Conservation (phyloP, 2,113 vertebrate species). For the Microcebus jonahi region DNA sequence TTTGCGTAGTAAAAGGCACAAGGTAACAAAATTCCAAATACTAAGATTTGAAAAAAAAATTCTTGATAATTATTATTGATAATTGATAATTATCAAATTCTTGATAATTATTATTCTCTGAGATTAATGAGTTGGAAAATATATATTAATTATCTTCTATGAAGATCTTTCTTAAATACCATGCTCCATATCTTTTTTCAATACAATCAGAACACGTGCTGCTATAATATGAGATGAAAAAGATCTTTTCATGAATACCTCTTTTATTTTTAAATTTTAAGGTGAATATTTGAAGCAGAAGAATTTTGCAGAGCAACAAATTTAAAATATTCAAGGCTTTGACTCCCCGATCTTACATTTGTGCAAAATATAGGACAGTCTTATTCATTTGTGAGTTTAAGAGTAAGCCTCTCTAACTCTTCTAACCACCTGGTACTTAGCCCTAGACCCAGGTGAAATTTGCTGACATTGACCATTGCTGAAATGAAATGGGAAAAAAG, state of each 20-base stretch:
- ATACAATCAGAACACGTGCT: not conserved
- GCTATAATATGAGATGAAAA: not conserved
- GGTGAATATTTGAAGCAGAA: not conserved
- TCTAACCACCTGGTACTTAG: not conserved
- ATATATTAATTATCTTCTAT: not conserved
- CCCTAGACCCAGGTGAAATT: not conserved
- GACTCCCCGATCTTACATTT: not conserved
- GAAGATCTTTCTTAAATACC: conserved; percentile 32
- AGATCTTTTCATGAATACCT: not conserved
- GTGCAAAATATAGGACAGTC: not conserved
- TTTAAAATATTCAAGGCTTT: conserved; percentile 1
- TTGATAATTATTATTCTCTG: not conserved
- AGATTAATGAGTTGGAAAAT: not conserved
- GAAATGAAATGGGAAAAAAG: not conserved
- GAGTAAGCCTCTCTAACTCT: not conserved
- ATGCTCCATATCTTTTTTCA: not conserved
- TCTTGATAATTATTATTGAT: not conserved
- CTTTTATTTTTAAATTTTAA: not conserved
- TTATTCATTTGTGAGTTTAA: not conserved
- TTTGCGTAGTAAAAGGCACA: conserved; percentile 55
- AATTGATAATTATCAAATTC: not conserved
- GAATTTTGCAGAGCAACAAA: not conserved
- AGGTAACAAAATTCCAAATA: not conserved
- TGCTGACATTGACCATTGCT: not conserved
- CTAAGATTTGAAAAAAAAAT: conserved; percentile 10